Evolutionary conservation across 2,113 vertebrate genomes (phyloP), one percentile per base, ranked within the genome.

Genomic region (Canis aureus): DNA sequence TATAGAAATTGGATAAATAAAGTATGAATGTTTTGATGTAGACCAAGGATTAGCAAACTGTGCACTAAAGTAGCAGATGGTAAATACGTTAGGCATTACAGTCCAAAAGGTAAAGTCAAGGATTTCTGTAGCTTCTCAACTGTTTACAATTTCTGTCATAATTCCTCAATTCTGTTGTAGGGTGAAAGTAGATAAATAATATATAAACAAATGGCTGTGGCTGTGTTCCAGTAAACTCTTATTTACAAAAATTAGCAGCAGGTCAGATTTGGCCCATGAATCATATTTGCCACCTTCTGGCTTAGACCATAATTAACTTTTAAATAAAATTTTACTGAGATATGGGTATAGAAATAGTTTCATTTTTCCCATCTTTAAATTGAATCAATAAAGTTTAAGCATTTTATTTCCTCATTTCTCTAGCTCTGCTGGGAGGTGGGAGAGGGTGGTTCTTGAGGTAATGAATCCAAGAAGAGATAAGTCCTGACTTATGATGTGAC

Each of bases 61-160:
- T 92, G 7, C 3, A 59, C 4, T 76, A 51, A 91, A 59, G 35
- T 62, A 3, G 4, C 80, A 51, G 17, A 62, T 53, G 22, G 23
- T 60, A 74, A 93, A 88, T 32, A 93, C 64, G 93, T 93, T 84
- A 97, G 49, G 23, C 3, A 80, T 23, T 59, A 5, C 1, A 62
- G 57, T 27, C n/a, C 69, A 84, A 83, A 25, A 90, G 57, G 29
- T 78, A 74, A 97, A 83, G 32, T 60, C 64, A 83, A 93, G 8
- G n/a, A 35, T 85, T 71, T 69, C 71, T 59, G 25, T 43, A 66
- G 49, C 2, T 20, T 51, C 3, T 23, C 13, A 64, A 35, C 2
- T 49, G 38, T 88, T 27, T 4, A 29, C 7, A 89, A 27, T 90
- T 90, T 74, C 3, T 60, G 20, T 53, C 35, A 35, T 16, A 49